Base-by-base conservation (phyloP, 2,113 vertebrate genomes). In the Paralichthys olivaceus region DNA sequence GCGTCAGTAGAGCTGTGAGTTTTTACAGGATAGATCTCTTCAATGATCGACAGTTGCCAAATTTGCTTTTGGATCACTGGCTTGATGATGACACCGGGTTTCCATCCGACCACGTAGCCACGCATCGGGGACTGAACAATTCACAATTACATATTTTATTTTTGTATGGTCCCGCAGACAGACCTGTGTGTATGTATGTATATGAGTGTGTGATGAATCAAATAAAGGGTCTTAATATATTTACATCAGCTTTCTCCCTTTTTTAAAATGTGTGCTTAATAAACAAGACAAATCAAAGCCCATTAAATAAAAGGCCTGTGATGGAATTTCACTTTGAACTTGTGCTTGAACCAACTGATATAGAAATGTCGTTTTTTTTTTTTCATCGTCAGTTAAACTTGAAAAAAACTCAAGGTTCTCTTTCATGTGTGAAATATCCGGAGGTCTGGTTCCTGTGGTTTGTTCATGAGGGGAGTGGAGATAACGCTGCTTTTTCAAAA, bases 221-320 rank as follows among this genome's bases (percentile, higher is more conserved):
- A 90, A 90, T 91, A 92, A 92, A 91, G 29, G 63, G 15, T 65
- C 0, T 37, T 81, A 79, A 88, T 84, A 77, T 91, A 88, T 84
- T 77, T 23, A 83, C 4, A 1, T 49, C 15, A 19, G 4, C 1
- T 19, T 20, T 15, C 37, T 40, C 37, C 11, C 9, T 40, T 40
- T 12, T 40, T 9, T 40, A 12, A 40, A 40, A 40, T 12, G 11
- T 40, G n/a, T n/a, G n/a, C 28, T 29, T 29, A 2, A 29, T 29
- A 29, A 29, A 5, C 28, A 9, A 40, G 37, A 40, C 37, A 40
- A 40, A 40, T 13, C 37, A 40, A 40, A 12, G 11, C 11, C 37
- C 7, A 34, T 32, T 32, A 32, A 32, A n/a, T n/a, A n/a, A 32
- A 32, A 7, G 29, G 29, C 29, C 29, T 32, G 5, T 32, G 29